A percentile compares a stretch with the other conserved stretches of the same genome.
phyloP scores from a whole-genome alignment of 2,797 vertebrate genomes.

The Sebastes flavidus region DNA sequence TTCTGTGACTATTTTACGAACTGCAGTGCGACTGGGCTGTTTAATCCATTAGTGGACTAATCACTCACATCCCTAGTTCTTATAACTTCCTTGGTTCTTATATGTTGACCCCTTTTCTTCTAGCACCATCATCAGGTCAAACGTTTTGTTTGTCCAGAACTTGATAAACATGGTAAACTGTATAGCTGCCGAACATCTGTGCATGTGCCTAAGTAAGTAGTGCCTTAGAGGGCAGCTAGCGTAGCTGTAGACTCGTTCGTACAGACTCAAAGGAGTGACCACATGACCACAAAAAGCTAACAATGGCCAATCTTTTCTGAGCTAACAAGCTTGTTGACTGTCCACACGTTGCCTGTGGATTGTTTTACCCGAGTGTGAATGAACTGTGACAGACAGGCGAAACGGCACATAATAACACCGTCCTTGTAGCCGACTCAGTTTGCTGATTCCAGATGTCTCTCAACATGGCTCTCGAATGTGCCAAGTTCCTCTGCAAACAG shows the following conservation, averaged over 20 bases:
- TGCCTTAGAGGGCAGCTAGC: background rate
- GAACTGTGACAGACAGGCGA: background rate
- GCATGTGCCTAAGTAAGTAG: background rate
- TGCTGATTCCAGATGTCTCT: conserved; percentile 40
- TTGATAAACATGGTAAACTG: background rate
- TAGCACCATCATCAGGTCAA: background rate
- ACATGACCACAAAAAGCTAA: background rate
- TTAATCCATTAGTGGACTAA: background rate
- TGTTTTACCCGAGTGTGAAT: background rate
- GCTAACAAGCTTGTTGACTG: background rate
- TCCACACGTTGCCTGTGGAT: background rate
- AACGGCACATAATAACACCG: background rate
- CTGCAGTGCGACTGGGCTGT: too few relatives aligned
- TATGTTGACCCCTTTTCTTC: background rate
- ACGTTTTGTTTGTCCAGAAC: background rate
- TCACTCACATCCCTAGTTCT: background rate
- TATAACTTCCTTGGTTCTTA: background rate
- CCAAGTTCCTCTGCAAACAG: conserved; percentile 51
- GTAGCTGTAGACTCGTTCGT: background rate
- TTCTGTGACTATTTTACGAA: too few relatives aligned
- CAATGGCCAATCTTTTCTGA: background rate
- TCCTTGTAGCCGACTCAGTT: conserved; percentile 9
- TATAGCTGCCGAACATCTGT: background rate
- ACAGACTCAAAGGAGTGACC: background rate
- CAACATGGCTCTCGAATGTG: conserved; percentile 24